Evolutionary conservation across 1,140 invertebrate genomes (phyloP).

Genomic region (Ceratina japonica): DNA sequence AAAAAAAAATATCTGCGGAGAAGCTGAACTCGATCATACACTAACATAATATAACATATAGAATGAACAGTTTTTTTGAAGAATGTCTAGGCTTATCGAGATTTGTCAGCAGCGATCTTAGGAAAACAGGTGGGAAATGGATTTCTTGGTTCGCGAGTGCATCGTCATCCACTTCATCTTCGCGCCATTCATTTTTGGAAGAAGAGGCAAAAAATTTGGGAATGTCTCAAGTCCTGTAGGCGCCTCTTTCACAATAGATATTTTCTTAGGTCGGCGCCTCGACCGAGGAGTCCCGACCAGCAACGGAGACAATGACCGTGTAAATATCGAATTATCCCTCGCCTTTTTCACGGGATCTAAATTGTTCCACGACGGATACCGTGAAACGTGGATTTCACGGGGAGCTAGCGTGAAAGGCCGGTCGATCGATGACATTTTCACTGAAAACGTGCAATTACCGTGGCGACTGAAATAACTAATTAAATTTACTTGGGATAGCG

Average conservation of each 20-base stretch:
- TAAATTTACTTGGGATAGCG: background rate
- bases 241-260: slow-evolving; percentile 50
- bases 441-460: background rate
- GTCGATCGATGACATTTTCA: slow-evolving; percentile 23
- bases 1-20: slow-evolving; percentile 27
- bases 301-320: slow-evolving; percentile 61
- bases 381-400: too few relatives aligned
- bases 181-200: too few relatives aligned
- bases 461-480: background rate
- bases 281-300: slow-evolving; percentile 15
- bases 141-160: background rate
- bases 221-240: background rate
- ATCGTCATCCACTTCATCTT: slow-evolving; percentile 31
- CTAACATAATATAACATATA: too few relatives aligned
- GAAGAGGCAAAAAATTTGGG: slow-evolving; percentile 23
- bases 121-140: slow-evolving; percentile 27
- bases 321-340: slow-evolving; percentile 59
- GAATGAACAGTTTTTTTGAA: too few relatives aligned
- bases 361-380: background rate
- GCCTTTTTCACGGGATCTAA: slow-evolving; percentile 35
- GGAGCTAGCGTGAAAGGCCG: background rate
- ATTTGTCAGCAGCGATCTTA: slow-evolving; percentile 23
- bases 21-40: too few relatives aligned
- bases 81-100: slow-evolving; percentile 24
- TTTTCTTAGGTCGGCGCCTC: slow-evolving; percentile 60